These are phyloP conservation scores for Anniella stebbinsi DNA, from an alignment of 2,797 vertebrate species.

Conservation along the genomic window DNA sequence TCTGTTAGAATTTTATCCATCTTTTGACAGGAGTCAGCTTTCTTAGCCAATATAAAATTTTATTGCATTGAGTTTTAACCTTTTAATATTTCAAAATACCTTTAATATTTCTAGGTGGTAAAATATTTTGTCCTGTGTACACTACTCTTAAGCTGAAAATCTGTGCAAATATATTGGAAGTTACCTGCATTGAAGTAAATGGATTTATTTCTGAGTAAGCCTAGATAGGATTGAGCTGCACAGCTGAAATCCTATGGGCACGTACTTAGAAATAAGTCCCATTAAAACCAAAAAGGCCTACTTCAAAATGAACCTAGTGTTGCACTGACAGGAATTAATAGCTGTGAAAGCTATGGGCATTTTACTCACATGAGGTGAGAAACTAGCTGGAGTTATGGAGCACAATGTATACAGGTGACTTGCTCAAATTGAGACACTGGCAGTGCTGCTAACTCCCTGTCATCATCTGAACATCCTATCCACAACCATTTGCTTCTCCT, in stretches of 20 bases:
- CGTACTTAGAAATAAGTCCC: neutral
- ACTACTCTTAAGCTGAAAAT: neutral
- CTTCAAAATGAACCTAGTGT: neutral
- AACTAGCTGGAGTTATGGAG: too few species aligned
- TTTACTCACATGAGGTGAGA: neutral
- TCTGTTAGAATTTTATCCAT: neutral
- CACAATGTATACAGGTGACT: neutral
- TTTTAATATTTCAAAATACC: neutral
- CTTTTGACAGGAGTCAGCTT: neutral
- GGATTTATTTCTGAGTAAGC: neutral
- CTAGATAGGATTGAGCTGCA: neutral
- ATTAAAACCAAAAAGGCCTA: neutral
- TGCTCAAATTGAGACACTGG: neutral
- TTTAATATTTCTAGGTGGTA: neutral
- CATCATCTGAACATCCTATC: neutral
- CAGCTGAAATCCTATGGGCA: neutral
- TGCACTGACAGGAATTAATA: neutral
- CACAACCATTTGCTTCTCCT: neutral
- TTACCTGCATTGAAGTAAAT: neutral
- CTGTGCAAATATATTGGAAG: neutral
- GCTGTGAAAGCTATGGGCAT: neutral
- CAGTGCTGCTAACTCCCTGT: neutral
- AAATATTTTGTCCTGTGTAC: neutral
- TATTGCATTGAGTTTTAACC: neutral
- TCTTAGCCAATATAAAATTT: neutral